These are phyloP conservation scores for Caiman crocodilus DNA, from an alignment of 2,797 vertebrate genomes.

Conservation along the genomic window DNA sequence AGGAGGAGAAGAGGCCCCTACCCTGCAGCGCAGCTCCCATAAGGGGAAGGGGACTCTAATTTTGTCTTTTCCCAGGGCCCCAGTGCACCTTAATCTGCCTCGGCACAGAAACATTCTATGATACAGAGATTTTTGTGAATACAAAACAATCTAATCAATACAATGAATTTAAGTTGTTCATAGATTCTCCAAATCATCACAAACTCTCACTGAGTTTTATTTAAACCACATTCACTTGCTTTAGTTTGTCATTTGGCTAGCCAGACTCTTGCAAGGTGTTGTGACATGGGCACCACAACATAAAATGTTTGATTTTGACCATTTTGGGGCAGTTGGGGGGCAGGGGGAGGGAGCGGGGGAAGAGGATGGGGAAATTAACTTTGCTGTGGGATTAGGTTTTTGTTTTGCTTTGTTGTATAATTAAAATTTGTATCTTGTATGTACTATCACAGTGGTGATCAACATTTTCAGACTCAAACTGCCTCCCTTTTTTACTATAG, in stretches of 20 bases:
- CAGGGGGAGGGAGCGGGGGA: not conserved
- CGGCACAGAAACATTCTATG: fast-evolving
- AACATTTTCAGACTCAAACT: not conserved
- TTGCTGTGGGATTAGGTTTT: no score
- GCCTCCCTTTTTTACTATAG: no score
- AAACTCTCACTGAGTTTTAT: not conserved
- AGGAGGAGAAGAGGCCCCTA: no score
- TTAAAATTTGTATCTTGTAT: not conserved
- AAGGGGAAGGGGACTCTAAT: no score
- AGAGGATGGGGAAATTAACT: fast-evolving
- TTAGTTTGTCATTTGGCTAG: not conserved
- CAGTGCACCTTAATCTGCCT: no score
- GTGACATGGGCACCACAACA: not conserved
- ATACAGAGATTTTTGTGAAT: not conserved
- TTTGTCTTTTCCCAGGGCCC: no score
- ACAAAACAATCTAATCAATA: not conserved
- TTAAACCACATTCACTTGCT: not conserved
- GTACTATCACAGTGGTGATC: no score
- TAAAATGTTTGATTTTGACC: fast-evolving
- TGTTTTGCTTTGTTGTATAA: not conserved
- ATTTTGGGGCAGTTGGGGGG: not conserved
- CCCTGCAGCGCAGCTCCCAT: no score
- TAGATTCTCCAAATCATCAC: not conserved
- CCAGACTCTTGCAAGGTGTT: fast-evolving
- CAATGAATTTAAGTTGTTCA: not conserved